Conservation (phyloP, 1,140 invertebrate genomes). For the Cherax destructor region DNA sequence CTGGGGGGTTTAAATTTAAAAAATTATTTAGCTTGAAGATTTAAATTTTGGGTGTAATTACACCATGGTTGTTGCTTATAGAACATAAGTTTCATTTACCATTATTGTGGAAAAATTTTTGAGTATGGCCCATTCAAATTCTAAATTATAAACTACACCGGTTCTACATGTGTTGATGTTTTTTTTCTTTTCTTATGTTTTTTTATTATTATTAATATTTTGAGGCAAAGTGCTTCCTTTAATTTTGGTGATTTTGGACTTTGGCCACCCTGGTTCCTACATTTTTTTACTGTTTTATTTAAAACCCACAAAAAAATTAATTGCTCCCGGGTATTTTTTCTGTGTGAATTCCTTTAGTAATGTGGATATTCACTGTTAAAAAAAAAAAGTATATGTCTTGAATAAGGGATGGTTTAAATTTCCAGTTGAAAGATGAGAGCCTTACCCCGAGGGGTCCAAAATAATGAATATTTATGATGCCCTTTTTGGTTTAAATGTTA, state of each 20-base stretch:
- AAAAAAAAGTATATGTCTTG: background rate
- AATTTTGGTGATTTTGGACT: background rate
- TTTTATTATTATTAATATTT: background rate
- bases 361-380: background rate
- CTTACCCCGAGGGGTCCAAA: conserved; percentile 29
- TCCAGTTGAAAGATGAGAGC: conserved; percentile 23
- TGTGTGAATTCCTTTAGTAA: background rate
- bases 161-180: background rate
- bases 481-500: conserved; percentile 12
- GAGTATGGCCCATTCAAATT: no score
- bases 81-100: no score
- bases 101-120: no score
- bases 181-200: background rate
- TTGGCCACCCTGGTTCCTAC: background rate
- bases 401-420: conserved; percentile 12
- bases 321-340: background rate
- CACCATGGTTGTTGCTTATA: no score
- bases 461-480: background rate
- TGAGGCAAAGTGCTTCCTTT: background rate
- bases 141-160: background rate
- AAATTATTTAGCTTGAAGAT: no score
- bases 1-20: no score
- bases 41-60: no score
- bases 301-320: background rate
- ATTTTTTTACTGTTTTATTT: background rate